Evolutionary conservation across 2,888 invertebrate species (phyloP).

Genomic region (Acheta domesticus): DNA sequence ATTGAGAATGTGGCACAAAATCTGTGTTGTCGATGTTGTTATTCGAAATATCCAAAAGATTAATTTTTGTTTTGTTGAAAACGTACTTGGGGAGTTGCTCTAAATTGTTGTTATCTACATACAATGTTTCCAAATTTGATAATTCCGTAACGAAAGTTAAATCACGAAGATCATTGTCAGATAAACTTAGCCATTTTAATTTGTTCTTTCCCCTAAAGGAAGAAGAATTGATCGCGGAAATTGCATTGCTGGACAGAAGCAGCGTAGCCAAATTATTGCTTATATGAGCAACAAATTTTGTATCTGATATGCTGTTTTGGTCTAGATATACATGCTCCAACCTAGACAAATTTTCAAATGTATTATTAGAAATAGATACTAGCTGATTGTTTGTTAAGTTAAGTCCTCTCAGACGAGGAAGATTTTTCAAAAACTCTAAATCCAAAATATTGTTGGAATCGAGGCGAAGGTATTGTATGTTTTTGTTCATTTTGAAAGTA

Average conservation of each 20-base stretch:
- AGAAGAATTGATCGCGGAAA: neutral
- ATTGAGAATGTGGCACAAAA: neutral
- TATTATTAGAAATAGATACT: neutral
- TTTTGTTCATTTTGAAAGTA: neutral
- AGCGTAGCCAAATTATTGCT: neutral
- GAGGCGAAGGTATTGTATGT: neutral
- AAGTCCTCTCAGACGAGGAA: neutral
- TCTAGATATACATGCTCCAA: neutral
- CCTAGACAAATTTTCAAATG: neutral
- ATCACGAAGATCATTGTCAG: neutral
- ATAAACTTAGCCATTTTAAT: neutral
- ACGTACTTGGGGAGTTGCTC: neutral
- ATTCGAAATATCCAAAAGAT: neutral
- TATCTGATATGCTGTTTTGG: neutral
- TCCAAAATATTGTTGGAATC: neutral
- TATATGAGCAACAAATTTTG: neutral
- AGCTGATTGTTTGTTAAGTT: neutral
- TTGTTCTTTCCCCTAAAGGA: neutral
- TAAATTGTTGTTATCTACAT: neutral
- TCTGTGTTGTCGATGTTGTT: neutral
- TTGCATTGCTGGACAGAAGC: neutral
- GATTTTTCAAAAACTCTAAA: neutral
- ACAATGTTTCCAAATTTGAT: neutral
- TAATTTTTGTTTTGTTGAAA: neutral
- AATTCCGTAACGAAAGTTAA: neutral